Base-by-base conservation (phyloP, 2,797 vertebrate species). In the Odontamblyopus lacepedii region DNA sequence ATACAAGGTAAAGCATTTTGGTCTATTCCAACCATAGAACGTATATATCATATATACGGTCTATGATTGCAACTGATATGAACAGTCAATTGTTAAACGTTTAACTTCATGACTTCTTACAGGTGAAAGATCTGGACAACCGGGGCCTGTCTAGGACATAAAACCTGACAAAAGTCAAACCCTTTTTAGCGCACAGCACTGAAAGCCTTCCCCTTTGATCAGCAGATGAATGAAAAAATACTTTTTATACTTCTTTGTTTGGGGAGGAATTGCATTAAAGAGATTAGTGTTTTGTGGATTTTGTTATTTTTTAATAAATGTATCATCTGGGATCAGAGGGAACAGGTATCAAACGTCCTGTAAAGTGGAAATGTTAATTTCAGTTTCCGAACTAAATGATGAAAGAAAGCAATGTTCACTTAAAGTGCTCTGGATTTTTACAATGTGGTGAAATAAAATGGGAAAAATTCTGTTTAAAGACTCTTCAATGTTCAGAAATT, bases 121-220 rank as follows among this genome's bases (percentile, higher is more conserved):
- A 98, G 96, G 96, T 99, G 85, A 98, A 98, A 92, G 98, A 99
- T 87, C 87, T 99, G 89, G 98, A 99, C 89, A 99, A 99, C 88
- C 96, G 98, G 0, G 98, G 97, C 67, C 93, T 99, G 78, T 98
- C 98, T 0, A 95, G 97, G 90, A 99, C 98, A 93, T 99, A 97
- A 95, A 85, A 74, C 23, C 3, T n/a, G 63, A 1, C 4, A 48
- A 80, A 67, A 63, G 26, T 75, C 60, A 77, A 83, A 77, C 72
- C 67, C 80, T 77, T 86, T 85, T 79, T 84, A 85, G 83, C 88
- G 73, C 81, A 92, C 92, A 87, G 92, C 95, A 96, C 95, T 96
- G 96, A 96, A 90, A 66, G 80, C 94, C 95, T 92, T 93, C 85
- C 88, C 93, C 93, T 93, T 91, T 86, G 92, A 93, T 89, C 87